phyloP scores from a whole-genome alignment of 2,113 vertebrate genomes.

The Guaruba guarouba region DNA sequence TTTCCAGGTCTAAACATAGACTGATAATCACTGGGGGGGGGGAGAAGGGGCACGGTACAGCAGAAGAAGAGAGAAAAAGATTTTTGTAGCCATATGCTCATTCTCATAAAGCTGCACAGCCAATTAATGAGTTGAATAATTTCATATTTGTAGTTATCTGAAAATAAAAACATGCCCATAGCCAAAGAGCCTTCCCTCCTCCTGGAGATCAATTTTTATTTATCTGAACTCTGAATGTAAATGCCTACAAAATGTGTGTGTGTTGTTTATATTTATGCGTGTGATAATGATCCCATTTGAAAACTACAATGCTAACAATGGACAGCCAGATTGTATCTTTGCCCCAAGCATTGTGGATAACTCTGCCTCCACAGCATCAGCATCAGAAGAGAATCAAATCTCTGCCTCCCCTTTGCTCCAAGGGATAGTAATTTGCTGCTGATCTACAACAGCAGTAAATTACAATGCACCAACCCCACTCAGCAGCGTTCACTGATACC shows the following conservation, averaged over 20 bases:
- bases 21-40: background rate
- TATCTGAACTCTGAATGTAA: background rate
- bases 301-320: background rate
- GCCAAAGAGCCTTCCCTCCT: background rate
- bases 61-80: background rate
- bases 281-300: background rate
- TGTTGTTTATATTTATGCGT: background rate
- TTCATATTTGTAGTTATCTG: constrained; percentile 2
- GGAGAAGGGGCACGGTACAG: background rate
- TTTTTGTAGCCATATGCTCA: constrained; percentile 37
- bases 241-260: background rate
- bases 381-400: background rate
- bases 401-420: background rate
- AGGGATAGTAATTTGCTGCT: constrained; percentile 13
- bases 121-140: constrained; percentile 41
- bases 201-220: background rate
- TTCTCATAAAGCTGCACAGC: constrained; percentile 6
- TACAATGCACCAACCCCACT: background rate
- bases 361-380: constrained; percentile 8
- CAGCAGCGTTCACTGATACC: background rate
- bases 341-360: background rate
- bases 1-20: constrained; percentile 45
- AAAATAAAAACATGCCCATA: background rate
- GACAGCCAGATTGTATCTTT: constrained; percentile 29
- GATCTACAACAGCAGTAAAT: background rate